Base-by-base conservation (phyloP, 2,113 vertebrate genomes). In the Baryphthengus martii region DNA sequence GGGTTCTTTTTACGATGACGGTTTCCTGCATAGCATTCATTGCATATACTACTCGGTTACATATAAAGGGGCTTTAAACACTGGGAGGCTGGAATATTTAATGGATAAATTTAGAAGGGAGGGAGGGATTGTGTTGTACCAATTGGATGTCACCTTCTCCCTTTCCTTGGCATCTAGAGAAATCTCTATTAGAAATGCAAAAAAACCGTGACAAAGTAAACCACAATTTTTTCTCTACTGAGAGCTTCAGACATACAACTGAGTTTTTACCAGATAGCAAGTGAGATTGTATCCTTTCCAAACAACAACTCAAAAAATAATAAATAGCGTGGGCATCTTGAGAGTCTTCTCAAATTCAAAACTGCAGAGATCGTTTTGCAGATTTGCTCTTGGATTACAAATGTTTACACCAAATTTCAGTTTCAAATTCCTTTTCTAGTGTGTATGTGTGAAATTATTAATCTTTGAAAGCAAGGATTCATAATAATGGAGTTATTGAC, bases 101-200 rank as follows among this genome's bases (percentile, higher is more conserved):
- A 40, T 18, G 39, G 65, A 29, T 25, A 72, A 49, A 65, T 79
- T 68, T 56, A 79, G 28, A 86, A 86, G 24, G 5, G n/a, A 68
- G 19, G 35, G 68, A 88, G 44, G 31, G 37, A 72, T 78, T 84
- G n/a, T 78, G 31, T 13, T 85, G 31, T 78, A 45, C 52, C 89
- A 75, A 31, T 6, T 65, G 78, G 49, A 85, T 53, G 65, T 90
- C 49, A 65, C 31, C 61, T 24, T 61, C 62, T 84, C 79, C n/a
- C 58, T 40, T 90, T 77, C 68, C 42, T 65, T 92, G 92, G 65
- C 73, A 88, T 72, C 52, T 61, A 49, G 75, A 52, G 67, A 88
- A 85, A 96, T 45, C 29, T 66, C 70, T 40, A 72, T 84, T 84
- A 86, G 79, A 90, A 93, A 94, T 90, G 77, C 73, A 84, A 94